Percentiles rank a stretch among this genome's conserved stretches.
Evolutionary conservation across 2,113 vertebrate genomes (phyloP).

Genomic region (Laticauda colubrina): DNA sequence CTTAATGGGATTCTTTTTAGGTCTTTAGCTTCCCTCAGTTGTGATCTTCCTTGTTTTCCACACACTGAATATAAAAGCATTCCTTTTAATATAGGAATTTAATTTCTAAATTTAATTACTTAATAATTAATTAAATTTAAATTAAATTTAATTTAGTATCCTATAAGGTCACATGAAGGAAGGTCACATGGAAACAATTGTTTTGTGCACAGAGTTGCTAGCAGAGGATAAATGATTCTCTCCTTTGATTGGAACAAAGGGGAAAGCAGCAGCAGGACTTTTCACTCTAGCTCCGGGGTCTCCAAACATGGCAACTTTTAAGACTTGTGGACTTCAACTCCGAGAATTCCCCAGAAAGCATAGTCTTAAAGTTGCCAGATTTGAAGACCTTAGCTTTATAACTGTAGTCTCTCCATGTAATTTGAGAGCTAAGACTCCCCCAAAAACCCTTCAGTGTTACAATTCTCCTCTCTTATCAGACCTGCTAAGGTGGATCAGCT

Average conservation of each 20-base stretch:
- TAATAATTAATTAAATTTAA: too few relatives aligned
- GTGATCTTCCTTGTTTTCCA: background rate
- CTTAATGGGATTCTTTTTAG: too few relatives aligned
- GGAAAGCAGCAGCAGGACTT: background rate
- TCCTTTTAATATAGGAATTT: background rate
- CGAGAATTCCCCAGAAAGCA: too few relatives aligned
- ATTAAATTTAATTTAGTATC: too few relatives aligned
- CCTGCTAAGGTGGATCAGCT: background rate
- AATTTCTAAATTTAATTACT: too few relatives aligned
- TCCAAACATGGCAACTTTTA: too few relatives aligned
- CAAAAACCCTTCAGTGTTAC: background rate
- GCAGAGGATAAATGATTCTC: background rate
- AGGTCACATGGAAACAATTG: too few relatives aligned
- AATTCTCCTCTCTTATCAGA: background rate
- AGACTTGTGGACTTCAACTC: too few relatives aligned
- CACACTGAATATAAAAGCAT: background rate
- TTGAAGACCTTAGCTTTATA: too few relatives aligned
- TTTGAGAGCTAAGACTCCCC: background rate
- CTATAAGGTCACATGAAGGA: background rate
- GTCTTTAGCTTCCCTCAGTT: background rate
- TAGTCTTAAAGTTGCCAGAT: too few relatives aligned
- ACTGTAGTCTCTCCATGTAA: background rate
- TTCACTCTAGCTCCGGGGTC: background rate
- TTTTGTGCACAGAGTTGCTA: background rate
- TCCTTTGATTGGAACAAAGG: background rate